Evolutionary conservation across 1,140 invertebrate species (phyloP).

Genomic region (Phenacoccus solenopsis): DNA sequence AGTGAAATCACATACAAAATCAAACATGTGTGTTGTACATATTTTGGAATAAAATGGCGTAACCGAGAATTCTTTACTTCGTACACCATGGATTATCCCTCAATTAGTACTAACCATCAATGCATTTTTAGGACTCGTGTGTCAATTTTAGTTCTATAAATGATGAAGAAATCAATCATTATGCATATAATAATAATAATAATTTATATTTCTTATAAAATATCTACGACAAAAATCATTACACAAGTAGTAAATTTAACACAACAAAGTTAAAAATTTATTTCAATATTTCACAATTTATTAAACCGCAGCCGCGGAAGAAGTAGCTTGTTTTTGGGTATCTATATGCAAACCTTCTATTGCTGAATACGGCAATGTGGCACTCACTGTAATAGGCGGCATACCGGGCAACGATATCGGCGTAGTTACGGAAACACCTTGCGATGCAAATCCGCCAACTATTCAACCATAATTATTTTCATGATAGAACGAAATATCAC

Average conservation of each 20-base stretch:
- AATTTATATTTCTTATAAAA: no score
- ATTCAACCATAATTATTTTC: neutral
- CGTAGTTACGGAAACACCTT: conserved; percentile 49
- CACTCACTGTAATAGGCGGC: conserved; percentile 68
- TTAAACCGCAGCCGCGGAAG: neutral
- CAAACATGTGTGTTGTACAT: no score
- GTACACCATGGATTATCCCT: no score
- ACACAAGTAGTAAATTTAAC: neutral
- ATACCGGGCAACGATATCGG: conserved; percentile 63
- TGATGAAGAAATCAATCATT: no score
- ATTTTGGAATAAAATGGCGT: no score
- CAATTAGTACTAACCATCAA: no score
- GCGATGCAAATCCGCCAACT: neutral
- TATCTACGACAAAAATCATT: conserved; percentile 1
- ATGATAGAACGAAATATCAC: neutral
- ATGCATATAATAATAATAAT: no score
- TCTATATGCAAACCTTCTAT: conserved; percentile 29
- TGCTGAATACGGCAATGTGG: conserved; percentile 42
- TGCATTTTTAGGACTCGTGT: no score
- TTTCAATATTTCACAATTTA: neutral
- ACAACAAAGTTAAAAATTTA: neutral
- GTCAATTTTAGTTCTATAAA: no score
- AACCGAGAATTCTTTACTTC: no score
- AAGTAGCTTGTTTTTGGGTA: neutral
- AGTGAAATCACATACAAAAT: no score